Evolutionary conservation across 2,113 vertebrate species (phyloP).

Genomic region (Oncorhynchus gorbuscha): DNA sequence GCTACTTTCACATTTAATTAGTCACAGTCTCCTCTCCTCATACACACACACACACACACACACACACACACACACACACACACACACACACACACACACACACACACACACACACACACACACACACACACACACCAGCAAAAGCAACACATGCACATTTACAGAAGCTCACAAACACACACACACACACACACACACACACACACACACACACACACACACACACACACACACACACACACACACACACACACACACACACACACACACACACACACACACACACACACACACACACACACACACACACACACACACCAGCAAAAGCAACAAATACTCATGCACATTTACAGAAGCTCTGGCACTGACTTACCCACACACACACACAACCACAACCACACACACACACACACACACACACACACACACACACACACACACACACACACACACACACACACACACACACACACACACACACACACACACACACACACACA

Average conservation of each 20-base stretch:
- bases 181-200: no score
- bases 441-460: no score
- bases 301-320: neutral
- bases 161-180: slow-evolving; percentile 19
- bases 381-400: neutral
- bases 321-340: neutral
- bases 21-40: no score
- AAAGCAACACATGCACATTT: neutral
- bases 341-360: neutral
- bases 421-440: no score
- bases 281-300: neutral
- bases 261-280: neutral
- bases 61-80: neutral
- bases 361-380: neutral
- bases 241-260: neutral
- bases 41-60: no score
- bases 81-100: neutral
- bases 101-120: neutral
- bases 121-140: no score
- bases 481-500: no score
- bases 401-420: neutral
- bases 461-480: no score
- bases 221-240: neutral
- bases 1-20: no score
- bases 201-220: no score